Evolutionary conservation across 2,888 invertebrate genomes (phyloP).

Genomic region (Parnassius glacialis): DNA sequence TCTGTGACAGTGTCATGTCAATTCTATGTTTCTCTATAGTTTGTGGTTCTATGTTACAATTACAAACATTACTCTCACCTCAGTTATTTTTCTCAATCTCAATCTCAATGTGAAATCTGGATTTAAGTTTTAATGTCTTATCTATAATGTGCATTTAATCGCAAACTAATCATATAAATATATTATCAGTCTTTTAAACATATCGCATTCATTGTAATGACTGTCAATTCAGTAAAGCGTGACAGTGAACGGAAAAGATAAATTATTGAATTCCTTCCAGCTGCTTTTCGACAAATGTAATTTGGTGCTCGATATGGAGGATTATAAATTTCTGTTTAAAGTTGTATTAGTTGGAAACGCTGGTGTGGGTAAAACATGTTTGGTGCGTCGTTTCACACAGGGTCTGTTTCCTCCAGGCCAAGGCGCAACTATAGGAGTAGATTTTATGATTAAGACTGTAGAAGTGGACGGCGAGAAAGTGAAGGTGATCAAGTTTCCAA

Average conservation of each 20-base stretch:
- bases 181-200: slow-evolving; percentile 37
- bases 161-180: slow-evolving; percentile 53
- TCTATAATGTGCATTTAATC: slow-evolving; percentile 59
- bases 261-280: slow-evolving; percentile 44
- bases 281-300: slow-evolving; percentile 56
- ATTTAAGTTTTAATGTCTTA: slow-evolving; percentile 36
- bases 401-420: slow-evolving; percentile 98
- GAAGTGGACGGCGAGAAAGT: slow-evolving; percentile 98
- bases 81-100: background rate
- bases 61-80: too few species aligned
- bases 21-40: too few species aligned
- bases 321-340: slow-evolving; percentile 99
- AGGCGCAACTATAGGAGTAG: slow-evolving; percentile 98
- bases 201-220: slow-evolving; percentile 53
- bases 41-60: too few species aligned
- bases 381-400: slow-evolving; percentile 98
- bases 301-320: slow-evolving; percentile 88
- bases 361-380: slow-evolving; percentile 98
- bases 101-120: slow-evolving; percentile 34
- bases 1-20: too few species aligned
- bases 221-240: slow-evolving; percentile 63
- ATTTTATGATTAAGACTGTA: slow-evolving; percentile 99
- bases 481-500: slow-evolving; percentile 82
- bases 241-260: slow-evolving; percentile 54
- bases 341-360: slow-evolving; percentile 99